These are phyloP conservation scores for Schizopygopsis malacanthus DNA, from an alignment of 2,797 vertebrate genomes.

Conservation along the genomic window DNA sequence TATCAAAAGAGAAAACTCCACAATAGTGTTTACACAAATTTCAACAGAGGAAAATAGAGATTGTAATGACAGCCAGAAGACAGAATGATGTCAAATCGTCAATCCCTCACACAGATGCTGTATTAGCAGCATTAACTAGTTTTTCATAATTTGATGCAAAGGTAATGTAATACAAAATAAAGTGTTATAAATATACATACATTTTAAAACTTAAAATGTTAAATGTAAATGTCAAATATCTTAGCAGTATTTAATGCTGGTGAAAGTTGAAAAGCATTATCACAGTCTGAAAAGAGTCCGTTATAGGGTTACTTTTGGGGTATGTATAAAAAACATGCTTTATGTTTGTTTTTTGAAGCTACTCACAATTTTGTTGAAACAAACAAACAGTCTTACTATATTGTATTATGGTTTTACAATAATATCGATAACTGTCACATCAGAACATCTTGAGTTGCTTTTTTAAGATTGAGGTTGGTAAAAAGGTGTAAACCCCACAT, in stretches of 20 bases:
- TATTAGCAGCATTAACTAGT: too few relatives aligned
- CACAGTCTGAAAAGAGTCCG: background rate
- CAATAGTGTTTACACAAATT: too few relatives aligned
- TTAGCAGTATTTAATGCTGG: too few relatives aligned
- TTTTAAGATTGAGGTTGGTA: background rate
- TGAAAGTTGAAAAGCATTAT: too few relatives aligned
- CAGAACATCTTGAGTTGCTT: background rate
- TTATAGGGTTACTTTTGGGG: background rate
- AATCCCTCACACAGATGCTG: background rate
- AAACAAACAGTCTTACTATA: background rate
- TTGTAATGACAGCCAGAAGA: background rate
- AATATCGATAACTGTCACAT: background rate
- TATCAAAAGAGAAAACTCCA: too few relatives aligned
- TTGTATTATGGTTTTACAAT: background rate
- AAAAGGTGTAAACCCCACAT: background rate
- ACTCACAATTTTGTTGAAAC: background rate
- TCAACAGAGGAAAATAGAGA: too few relatives aligned
- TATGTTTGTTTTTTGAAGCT: background rate
- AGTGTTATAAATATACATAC: too few relatives aligned
- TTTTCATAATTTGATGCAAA: too few relatives aligned
- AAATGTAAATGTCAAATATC: too few relatives aligned
- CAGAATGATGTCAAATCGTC: background rate
- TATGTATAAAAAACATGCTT: background rate
- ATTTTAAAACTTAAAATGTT: too few relatives aligned
- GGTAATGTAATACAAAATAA: too few relatives aligned